phyloP scores from a whole-genome alignment of 2,888 invertebrate genomes.

The Physocephala rufipes region DNA sequence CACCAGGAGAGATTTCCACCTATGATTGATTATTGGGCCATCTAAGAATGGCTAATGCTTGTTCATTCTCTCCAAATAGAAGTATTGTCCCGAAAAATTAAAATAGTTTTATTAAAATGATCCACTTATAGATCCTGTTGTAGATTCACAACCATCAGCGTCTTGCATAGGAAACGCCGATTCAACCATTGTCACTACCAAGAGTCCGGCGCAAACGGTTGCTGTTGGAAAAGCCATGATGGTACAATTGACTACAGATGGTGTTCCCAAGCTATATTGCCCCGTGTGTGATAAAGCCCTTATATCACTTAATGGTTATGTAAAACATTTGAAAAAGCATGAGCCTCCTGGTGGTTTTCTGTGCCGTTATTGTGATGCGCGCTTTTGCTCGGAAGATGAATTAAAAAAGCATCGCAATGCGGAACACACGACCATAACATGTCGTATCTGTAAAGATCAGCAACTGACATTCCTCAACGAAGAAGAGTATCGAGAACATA shows the following conservation, averaged over 20 bases:
- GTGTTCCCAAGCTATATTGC: constrained; percentile 60
- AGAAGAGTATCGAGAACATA: constrained; percentile 62
- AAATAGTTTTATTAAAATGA: no score
- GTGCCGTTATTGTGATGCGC: constrained; percentile 62
- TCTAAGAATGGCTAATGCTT: no score
- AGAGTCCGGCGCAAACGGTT: constrained; percentile 29
- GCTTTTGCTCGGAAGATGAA: constrained; percentile 57
- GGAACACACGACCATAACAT: constrained; percentile 57
- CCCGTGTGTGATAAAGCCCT: constrained; percentile 61
- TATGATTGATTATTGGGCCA: no score
- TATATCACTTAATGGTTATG: constrained; percentile 54
- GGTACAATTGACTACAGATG: constrained; percentile 62
- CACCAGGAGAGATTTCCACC: no score
- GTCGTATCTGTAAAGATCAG: constrained; percentile 59
- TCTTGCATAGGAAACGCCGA: constrained; percentile 29
- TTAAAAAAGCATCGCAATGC: constrained; percentile 57
- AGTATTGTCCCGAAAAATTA: no score
- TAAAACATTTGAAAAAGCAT: constrained; percentile 64
- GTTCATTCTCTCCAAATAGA: no score
- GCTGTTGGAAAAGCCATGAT: constrained; percentile 47
- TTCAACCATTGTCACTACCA: constrained; percentile 34
- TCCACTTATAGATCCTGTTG: background rate
- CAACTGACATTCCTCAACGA: constrained; percentile 55
- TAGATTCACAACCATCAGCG: constrained; percentile 6
- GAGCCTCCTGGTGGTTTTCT: constrained; percentile 64